These are phyloP conservation scores for Bombus consobrinus DNA, from an alignment of 1,140 invertebrate species.

Conservation along the genomic window DNA sequence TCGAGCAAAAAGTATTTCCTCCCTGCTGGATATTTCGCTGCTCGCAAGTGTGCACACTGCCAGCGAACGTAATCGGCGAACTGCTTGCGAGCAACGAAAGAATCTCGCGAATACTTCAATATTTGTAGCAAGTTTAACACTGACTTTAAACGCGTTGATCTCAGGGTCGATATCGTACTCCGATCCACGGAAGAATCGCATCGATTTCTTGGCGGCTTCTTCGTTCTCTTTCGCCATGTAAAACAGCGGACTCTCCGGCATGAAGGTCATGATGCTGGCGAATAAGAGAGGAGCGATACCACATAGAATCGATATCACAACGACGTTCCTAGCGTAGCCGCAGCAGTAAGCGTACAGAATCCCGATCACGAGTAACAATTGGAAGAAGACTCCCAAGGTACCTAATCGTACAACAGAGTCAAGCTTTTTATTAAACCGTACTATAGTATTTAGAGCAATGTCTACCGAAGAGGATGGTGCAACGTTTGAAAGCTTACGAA, in stretches of 20 bases:
- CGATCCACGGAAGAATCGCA: conserved; percentile 82
- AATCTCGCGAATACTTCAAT: no score
- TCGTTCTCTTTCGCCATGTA: conserved; percentile 72
- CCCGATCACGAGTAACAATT: conserved; percentile 83
- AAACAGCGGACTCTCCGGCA: conserved; percentile 82
- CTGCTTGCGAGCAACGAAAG: no score
- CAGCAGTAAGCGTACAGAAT: conserved; percentile 81
- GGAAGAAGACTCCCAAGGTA: conserved; percentile 82
- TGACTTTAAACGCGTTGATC: conserved; percentile 73
- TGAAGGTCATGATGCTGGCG: conserved; percentile 74
- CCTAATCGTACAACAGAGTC: conserved; percentile 46
- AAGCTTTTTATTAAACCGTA: background rate
- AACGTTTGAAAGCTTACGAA: no score
- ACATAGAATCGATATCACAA: conserved; percentile 64
- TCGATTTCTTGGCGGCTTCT: conserved; percentile 78
- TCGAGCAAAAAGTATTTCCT: no score
- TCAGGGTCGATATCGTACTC: conserved; percentile 81
- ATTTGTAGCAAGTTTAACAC: conserved; percentile 32
- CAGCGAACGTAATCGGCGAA: no score
- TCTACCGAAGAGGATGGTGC: background rate
- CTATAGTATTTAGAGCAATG: background rate
- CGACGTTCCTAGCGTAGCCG: conserved; percentile 71
- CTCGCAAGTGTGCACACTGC: no score
- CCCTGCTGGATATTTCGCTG: no score
- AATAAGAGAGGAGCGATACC: conserved; percentile 75